Evolutionary conservation across 1,140 invertebrate genomes (phyloP).

Genomic region (Drosophila serrata): DNA sequence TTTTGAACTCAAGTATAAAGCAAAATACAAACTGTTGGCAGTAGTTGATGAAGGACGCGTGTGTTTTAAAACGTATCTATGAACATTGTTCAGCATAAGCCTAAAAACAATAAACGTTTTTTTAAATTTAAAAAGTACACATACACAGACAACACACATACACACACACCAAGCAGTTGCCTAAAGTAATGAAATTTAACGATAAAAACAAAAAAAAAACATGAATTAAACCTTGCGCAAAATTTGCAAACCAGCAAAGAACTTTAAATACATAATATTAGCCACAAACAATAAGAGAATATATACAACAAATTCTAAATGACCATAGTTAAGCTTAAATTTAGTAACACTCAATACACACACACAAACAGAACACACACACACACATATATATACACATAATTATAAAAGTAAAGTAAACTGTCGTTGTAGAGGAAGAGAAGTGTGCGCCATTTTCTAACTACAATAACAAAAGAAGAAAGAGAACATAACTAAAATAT

Average conservation of each 20-base stretch:
- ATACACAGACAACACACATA: constrained; percentile 50
- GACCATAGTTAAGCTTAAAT: constrained; percentile 81
- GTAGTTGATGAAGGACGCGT: constrained; percentile 50
- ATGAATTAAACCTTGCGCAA: constrained; percentile 74
- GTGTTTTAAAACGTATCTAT: constrained; percentile 78
- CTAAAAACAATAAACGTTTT: constrained; percentile 65
- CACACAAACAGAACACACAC: constrained; percentile 43
- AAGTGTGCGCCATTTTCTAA: constrained; percentile 79
- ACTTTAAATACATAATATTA: constrained; percentile 76
- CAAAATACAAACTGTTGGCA: constrained; percentile 57
- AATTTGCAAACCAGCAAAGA: constrained; percentile 79
- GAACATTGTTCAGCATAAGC: constrained; percentile 80
- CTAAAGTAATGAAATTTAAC: constrained; percentile 56
- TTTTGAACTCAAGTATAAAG: constrained; percentile 71
- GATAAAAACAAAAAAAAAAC: constrained; percentile 35
- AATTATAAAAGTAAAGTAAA: constrained; percentile 70
- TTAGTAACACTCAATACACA: constrained; percentile 68
- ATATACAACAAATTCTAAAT: constrained; percentile 82
- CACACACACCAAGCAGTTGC: constrained; percentile 76
- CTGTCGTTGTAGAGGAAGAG: constrained; percentile 67
- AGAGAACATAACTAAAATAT: constrained; percentile 47
- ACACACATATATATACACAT: constrained; percentile 53
- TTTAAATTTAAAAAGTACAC: constrained; percentile 50
- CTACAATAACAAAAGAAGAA: constrained; percentile 56
- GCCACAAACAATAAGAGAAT: constrained; percentile 70